Evolutionary conservation across 2,113 vertebrate genomes (phyloP), one percentile per base, ranked within the genome.

Genomic region (Cynopterus brachyotis): DNA sequence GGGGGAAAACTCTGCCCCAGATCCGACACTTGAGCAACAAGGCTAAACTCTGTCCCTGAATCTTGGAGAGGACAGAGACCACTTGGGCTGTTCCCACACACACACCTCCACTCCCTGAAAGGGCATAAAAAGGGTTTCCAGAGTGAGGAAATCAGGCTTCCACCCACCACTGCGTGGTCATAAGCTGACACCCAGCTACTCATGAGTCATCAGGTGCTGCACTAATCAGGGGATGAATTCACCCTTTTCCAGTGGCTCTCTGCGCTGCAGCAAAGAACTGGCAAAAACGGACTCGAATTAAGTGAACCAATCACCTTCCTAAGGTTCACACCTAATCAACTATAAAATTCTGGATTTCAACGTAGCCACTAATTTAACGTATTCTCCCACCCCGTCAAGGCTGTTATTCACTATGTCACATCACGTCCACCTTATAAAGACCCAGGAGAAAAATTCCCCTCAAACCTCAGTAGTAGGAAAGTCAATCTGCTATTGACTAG

Each of bases 161-260:
- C 53, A 53, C 67, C 32, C 86, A 86, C 89, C 60, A 91, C 78
- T 95, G 72, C 86, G 72, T 89, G 57, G 47, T 93, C 78, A 16
- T 80, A 76, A 91, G 78, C 93, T 79, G 17, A 73, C 24, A 89
- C 86, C 92, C 82, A 96, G 45, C 67, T 26, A 22, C 67, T 82
- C 47, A 22, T 93, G 95, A 97, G 62, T 95, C 94, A 96, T 40
- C 24, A n/a, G 78, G 70, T 30, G n/a, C 95, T 88, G 89, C 86
- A 95, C 73, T 95, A 47, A n/a, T 59, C 62, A 70, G 59, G n/a
- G 47, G 67, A 40, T 60, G 35, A 92, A 96, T 70, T 78, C 82
- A 53, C 82, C 86, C 35, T 91, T 78, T 92, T 59, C 95, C 92
- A 92, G 69, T 45, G 67, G 42, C 26, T 73, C 79, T 45, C 89